Conservation (phyloP, 2,113 vertebrate species). For the Cyanocitta stelleri region DNA sequence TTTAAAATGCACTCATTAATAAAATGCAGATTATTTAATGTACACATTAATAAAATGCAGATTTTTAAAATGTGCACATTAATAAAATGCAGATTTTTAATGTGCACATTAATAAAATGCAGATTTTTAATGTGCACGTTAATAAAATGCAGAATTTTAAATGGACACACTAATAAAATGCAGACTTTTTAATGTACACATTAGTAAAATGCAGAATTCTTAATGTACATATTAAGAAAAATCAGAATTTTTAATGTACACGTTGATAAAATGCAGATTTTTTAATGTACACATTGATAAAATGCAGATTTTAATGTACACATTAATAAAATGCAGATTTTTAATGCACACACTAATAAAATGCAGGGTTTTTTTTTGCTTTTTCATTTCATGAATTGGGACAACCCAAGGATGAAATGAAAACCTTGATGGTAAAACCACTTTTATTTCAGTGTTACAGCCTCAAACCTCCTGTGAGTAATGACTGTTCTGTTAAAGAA, state of each 20-base stretch:
- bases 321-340: not conserved
- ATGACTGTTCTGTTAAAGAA: not conserved
- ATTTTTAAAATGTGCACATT: fast-evolving
- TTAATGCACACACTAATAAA: not conserved
- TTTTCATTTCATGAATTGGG: not conserved
- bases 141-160: not conserved
- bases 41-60: not conserved
- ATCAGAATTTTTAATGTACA: not conserved
- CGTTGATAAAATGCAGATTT: not conserved
- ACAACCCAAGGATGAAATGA: not conserved
- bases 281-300: too few relatives aligned
- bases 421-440: not conserved
- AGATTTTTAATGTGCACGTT: not conserved
- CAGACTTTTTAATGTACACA: fast-evolving
- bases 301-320: not conserved
- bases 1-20: fast-evolving
- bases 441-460: not conserved
- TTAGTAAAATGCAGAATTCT: not conserved
- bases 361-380: not conserved
- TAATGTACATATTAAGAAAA: too few relatives aligned
- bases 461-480: not conserved
- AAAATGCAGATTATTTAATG: not conserved
- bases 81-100: not conserved
- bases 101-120: not conserved
- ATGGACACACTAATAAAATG: too few relatives aligned